Evolutionary conservation across 2,113 vertebrate genomes (phyloP).

Genomic region (Emydocephalus ijimae): DNA sequence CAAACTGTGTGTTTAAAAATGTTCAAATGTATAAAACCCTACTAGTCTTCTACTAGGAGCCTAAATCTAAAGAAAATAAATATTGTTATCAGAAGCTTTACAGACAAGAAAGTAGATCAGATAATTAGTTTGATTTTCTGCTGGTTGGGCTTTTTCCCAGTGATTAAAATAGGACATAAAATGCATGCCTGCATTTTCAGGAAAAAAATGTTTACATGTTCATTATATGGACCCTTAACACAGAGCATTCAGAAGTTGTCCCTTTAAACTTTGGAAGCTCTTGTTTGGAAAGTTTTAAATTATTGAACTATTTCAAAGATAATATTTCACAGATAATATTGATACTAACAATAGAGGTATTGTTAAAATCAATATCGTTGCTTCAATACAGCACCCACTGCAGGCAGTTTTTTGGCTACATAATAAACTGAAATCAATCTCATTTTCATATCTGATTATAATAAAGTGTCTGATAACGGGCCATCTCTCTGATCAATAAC

Average conservation of each 20-base stretch:
- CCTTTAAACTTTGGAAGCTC: not conserved
- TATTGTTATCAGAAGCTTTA: not conserved
- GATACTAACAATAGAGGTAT: too few species aligned
- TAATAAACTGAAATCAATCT: conserved; percentile 62
- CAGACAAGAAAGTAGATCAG: not conserved
- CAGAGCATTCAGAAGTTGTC: not conserved
- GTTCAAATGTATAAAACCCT: not conserved
- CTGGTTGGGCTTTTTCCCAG: not conserved
- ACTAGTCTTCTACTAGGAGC: not conserved
- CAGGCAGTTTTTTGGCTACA: conserved; percentile 52
- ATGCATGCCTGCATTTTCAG: not conserved
- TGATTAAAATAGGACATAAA: not conserved
- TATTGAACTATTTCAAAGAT: conserved; percentile 1
- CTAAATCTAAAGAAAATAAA: not conserved
- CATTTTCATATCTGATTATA: conserved; percentile 64
- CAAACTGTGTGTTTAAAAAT: not conserved
- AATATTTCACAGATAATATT: too few species aligned
- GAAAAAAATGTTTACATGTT: not conserved
- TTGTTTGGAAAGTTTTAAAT: not conserved
- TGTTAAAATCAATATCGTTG: conserved; percentile 23
- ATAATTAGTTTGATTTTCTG: not conserved
- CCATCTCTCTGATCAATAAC: conserved; percentile 63
- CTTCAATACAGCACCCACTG: conserved; percentile 42
- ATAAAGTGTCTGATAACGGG: conserved; percentile 62
- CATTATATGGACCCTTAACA: not conserved